These are phyloP conservation scores for Latrodectus hesperus DNA, from an alignment of 2,888 invertebrate genomes.

Conservation along the genomic window DNA sequence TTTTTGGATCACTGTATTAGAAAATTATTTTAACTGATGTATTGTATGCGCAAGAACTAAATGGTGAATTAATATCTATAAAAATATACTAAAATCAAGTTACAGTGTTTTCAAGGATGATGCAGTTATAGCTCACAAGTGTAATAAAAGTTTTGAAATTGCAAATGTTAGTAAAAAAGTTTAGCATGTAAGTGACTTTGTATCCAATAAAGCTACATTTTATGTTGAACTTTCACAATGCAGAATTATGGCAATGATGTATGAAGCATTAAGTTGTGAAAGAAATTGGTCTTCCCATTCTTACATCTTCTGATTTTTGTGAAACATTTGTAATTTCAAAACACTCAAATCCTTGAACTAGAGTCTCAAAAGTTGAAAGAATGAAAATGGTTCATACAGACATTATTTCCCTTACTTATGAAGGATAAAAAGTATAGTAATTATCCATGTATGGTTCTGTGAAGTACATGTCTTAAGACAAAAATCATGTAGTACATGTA, in stretches of 20 bases:
- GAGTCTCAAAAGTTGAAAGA: conserved; percentile 4
- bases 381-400: conserved; percentile 27
- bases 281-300: conserved; percentile 24
- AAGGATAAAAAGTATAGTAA: conserved; percentile 15
- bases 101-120: too few relatives aligned
- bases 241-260: conserved; percentile 9
- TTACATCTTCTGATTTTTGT: background rate
- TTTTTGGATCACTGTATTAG: background rate
- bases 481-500: conserved; percentile 2
- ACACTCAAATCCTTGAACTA: conserved; percentile 4
- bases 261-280: conserved; percentile 21
- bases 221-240: background rate
- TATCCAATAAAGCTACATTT: background rate
- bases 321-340: conserved; percentile 16
- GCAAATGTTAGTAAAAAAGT: too few relatives aligned
- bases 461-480: conserved; percentile 18
- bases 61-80: too few relatives aligned
- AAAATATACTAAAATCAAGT: too few relatives aligned
- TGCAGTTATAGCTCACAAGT: too few relatives aligned
- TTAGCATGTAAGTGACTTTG: too few relatives aligned
- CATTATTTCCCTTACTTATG: background rate
- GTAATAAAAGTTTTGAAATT: too few relatives aligned
- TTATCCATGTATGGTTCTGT: conserved; percentile 22
- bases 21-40: too few relatives aligned
- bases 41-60: background rate